A percentile compares a stretch with the other conserved stretches of the same genome.
Evolutionary conservation across 2,113 vertebrate species (phyloP).

Genomic region (Tonatia bakeri): DNA sequence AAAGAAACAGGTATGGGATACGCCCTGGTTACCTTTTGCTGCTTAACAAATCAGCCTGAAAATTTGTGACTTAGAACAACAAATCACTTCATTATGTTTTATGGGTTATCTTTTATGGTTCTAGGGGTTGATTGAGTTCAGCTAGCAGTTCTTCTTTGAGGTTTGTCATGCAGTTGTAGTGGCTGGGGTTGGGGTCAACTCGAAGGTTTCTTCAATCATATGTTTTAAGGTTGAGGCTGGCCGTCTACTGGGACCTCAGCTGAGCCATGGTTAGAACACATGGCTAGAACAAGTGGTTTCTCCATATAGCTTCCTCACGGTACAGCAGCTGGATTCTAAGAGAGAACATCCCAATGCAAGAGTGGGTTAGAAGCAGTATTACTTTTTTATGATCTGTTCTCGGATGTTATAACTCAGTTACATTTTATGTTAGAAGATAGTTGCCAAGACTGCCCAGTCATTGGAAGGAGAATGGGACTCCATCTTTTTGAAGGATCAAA

Average conservation of each 20-base stretch:
- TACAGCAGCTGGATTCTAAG: background rate
- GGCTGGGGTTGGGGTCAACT: background rate
- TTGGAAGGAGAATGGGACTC: background rate
- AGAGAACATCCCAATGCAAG: background rate
- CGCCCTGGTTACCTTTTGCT: background rate
- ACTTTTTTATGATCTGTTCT: background rate
- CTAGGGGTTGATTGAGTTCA: background rate
- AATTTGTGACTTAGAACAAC: background rate
- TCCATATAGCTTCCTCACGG: background rate
- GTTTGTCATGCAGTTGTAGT: background rate
- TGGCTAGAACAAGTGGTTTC: background rate
- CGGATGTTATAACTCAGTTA: background rate
- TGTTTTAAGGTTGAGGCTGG: background rate
- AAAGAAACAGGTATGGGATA: background rate
- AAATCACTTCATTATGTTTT: background rate
- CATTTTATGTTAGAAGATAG: constrained; percentile 11
- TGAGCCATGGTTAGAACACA: background rate
- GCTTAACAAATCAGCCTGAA: background rate
- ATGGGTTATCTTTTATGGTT: background rate
- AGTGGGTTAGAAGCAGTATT: background rate
- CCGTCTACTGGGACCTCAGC: background rate
- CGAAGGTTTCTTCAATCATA: background rate
- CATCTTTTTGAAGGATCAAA: constrained; percentile 2
- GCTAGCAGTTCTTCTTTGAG: background rate
- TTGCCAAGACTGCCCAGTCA: background rate